Evolutionary conservation across 2,888 invertebrate genomes (phyloP).

Genomic region (Corbicula japonica): DNA sequence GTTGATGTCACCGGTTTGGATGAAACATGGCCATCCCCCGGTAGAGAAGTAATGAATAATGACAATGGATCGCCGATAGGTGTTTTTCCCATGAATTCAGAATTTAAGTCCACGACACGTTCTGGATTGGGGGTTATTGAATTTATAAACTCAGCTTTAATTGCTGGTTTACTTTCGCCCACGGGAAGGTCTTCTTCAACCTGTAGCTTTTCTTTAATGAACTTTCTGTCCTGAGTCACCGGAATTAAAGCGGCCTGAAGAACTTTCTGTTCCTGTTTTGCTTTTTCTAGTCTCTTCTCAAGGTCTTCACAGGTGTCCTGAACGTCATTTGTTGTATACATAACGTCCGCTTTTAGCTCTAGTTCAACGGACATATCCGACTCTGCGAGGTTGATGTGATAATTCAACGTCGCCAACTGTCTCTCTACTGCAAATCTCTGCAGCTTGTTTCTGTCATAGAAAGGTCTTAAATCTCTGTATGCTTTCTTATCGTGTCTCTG

Average conservation of each 20-base stretch:
- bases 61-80: constrained; percentile 24
- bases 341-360: constrained; percentile 75
- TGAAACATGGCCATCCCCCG: constrained; percentile 19
- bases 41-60: constrained; percentile 33
- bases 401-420: constrained; percentile 72
- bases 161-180: constrained; percentile 3
- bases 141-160: constrained; percentile 48
- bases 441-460: constrained; percentile 76
- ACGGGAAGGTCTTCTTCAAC: constrained; percentile 30
- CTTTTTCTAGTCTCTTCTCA: constrained; percentile 74
- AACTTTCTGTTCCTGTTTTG: constrained; percentile 73
- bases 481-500: constrained; percentile 60
- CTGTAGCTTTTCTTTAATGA: constrained; percentile 69
- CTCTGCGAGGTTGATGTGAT: constrained; percentile 71
- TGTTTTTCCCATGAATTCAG: constrained; percentile 26
- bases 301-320: constrained; percentile 80
- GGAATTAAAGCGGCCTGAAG: constrained; percentile 78
- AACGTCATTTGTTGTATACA: constrained; percentile 78
- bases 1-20: constrained; percentile 5
- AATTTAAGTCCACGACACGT: constrained; percentile 36
- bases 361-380: constrained; percentile 78
- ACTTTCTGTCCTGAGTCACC: constrained; percentile 71
- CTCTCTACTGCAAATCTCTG: constrained; percentile 76
- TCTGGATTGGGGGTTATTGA: constrained; percentile 21
- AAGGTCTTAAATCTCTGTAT: constrained; percentile 68